These are phyloP conservation scores for Leptinotarsa texana DNA, from an alignment of 1,140 invertebrate genomes.

Conservation along the genomic window DNA sequence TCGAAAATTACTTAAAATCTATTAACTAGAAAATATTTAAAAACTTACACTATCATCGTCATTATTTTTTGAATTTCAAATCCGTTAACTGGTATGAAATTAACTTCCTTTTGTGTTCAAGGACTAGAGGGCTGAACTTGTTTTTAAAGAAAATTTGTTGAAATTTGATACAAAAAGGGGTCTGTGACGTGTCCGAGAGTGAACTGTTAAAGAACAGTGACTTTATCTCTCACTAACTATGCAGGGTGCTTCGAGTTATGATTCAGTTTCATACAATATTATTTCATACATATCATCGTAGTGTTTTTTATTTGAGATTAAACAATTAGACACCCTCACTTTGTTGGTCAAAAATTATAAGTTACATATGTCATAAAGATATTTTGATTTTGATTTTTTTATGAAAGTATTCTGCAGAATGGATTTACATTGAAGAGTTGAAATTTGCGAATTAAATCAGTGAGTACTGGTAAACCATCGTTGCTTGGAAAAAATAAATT, in stretches of 20 bases:
- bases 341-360: no score
- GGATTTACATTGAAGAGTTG: no score
- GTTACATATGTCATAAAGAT: no score
- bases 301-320: no score
- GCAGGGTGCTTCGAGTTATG: neutral
- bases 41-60: slow-evolving; percentile 18
- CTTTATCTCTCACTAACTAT: neutral
- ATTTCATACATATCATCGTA: no score
- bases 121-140: slow-evolving; percentile 9
- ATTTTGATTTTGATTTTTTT: no score
- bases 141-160: slow-evolving; percentile 18
- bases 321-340: no score
- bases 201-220: neutral
- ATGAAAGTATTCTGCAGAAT: no score
- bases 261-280: no score
- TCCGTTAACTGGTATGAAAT: slow-evolving; percentile 23
- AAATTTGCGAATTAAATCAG: no score
- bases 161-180: slow-evolving; percentile 23
- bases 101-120: slow-evolving; percentile 16
- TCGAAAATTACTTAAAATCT: slow-evolving; percentile 11
- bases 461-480: no score
- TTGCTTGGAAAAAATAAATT: no score
- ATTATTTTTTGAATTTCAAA: slow-evolving; percentile 11
- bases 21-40: slow-evolving; percentile 3
- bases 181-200: neutral